phyloP scores from a whole-genome alignment of 2,888 invertebrate species.

The Drosophila paucipuncta region DNA sequence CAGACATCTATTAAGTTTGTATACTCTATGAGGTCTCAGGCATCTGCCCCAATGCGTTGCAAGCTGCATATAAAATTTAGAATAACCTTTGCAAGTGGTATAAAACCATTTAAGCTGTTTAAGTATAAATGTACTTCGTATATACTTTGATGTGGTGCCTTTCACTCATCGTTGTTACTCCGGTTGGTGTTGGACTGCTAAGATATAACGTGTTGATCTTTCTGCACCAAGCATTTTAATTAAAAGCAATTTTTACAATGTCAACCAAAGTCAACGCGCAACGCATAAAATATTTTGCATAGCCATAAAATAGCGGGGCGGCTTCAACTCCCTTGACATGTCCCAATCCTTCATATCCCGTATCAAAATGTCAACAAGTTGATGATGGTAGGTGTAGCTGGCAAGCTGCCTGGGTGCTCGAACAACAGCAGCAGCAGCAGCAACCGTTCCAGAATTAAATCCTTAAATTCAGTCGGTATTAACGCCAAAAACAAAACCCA shows the following conservation, averaged over 20 bases:
- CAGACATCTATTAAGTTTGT: background rate
- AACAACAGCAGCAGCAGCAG: background rate
- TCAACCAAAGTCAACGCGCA: constrained; percentile 63
- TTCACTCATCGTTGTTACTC: background rate
- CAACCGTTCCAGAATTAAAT: constrained; percentile 7
- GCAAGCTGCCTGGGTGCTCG: constrained; percentile 39
- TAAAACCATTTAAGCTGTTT: background rate
- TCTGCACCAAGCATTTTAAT: constrained; percentile 60
- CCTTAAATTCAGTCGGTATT: constrained; percentile 28
- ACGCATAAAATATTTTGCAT: constrained; percentile 59
- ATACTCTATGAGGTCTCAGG: background rate
- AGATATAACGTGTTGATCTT: constrained; percentile 21
- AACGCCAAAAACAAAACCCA: constrained; percentile 42
- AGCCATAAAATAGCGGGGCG: constrained; percentile 42
- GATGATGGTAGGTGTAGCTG: constrained; percentile 67
- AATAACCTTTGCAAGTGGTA: background rate
- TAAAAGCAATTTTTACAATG: constrained; percentile 73
- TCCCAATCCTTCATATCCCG: background rate
- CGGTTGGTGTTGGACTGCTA: background rate
- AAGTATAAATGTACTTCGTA: background rate
- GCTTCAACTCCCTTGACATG: background rate
- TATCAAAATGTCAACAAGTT: constrained; percentile 75
- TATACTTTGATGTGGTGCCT: background rate
- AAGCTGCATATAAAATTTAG: background rate
- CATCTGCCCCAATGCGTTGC: background rate